Evolutionary conservation across 2,888 invertebrate species (phyloP).

Genomic region (Scaeva pyrastri): DNA sequence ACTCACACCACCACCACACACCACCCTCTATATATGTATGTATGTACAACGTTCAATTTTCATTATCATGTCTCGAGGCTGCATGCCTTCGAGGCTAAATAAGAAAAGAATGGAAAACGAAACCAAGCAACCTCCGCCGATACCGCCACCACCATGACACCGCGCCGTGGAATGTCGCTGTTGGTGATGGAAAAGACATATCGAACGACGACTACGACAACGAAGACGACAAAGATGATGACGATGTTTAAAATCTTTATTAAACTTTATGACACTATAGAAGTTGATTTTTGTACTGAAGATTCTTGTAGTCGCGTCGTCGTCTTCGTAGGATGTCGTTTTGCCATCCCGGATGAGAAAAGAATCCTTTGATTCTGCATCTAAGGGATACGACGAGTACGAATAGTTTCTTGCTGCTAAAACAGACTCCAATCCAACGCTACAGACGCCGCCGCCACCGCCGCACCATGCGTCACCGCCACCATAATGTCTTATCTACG

Average conservation of each 20-base stretch:
- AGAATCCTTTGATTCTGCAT: constrained; percentile 48
- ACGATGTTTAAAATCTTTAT: constrained; percentile 30
- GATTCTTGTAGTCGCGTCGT: no score
- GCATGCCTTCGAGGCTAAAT: constrained; percentile 17
- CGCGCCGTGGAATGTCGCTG: no score
- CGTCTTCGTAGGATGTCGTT: constrained; percentile 3
- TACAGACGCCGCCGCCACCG: not conserved
- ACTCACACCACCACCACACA: not conserved
- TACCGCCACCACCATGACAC: not conserved
- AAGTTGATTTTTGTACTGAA: constrained; percentile 49
- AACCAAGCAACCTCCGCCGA: not conserved
- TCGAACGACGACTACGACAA: not conserved
- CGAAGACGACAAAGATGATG: constrained; percentile 18
- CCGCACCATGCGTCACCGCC: not conserved
- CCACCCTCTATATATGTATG: constrained; percentile 2
- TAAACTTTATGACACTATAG: constrained; percentile 59
- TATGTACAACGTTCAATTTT: constrained; percentile 47
- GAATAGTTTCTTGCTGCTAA: constrained; percentile 8
- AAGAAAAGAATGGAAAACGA: not conserved
- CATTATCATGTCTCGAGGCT: constrained; percentile 42
- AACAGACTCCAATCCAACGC: no score
- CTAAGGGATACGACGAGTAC: constrained; percentile 15
- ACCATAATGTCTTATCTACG: constrained; percentile 64
- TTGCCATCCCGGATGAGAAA: constrained; percentile 12
- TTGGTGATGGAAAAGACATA: not conserved